Evolutionary conservation across 2,113 vertebrate species (phyloP), one percentile per base, ranked within the genome.

Genomic region (Tinamus guttatus): DNA sequence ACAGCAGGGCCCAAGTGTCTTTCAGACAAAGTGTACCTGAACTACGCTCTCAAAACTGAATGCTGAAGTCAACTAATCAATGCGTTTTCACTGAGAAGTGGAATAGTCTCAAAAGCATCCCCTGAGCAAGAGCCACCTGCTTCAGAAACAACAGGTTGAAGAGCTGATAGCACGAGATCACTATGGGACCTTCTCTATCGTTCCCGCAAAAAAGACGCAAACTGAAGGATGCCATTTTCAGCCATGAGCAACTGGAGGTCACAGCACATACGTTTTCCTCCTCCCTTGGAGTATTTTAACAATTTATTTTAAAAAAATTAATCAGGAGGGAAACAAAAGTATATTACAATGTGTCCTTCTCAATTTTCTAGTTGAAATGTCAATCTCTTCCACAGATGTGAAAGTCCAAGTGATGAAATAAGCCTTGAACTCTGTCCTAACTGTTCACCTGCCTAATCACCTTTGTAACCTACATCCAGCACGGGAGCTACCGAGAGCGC

Each of bases 361-460:
- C 47, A 1, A 1, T 79, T 95, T 89, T 85, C 87, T 70, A 5
- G 34, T 5, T 76, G 59, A 80, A 87, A 75, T 62, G n/a, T 27
- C 63, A 58, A 36, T 30, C 73, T 81, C 24, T 87, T 58, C 90
- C 70, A 78, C 30, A 12, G 40, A 54, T 89, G 52, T 75, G 8
- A 94, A 95, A 97, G 94, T 95, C 91, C 93, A 82, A 76, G 65
- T 97, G 95, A 83, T 0, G 87, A 95, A 96, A 96, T 82, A 77
- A 89, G 77, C 95, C 95, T 95, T 96, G 94, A 96, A 93, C 94
- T 87, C 54, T 94, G 78, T 74, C 78, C 93, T 69, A 62, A 28
- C 8, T 49, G 15, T 45, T 85, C 79, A 45, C 47, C 67, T 93
- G 81, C 73, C 54, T 76, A 38, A 69, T 73, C 21, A 25, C 38